Conservation (phyloP, 2,888 invertebrate genomes). For the Carpatolechia fugitivella region DNA sequence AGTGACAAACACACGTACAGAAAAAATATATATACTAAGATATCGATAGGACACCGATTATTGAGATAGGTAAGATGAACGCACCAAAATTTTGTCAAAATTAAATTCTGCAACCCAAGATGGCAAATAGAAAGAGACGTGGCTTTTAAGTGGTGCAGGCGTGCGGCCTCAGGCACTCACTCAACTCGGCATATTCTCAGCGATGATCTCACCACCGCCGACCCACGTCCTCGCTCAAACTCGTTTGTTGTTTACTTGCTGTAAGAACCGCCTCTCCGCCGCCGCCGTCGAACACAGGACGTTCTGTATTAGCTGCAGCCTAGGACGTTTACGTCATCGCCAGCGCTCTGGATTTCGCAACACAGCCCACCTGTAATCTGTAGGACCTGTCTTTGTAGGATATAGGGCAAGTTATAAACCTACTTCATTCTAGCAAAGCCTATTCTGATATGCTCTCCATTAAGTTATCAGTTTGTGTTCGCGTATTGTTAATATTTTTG, state of each 20-base stretch:
- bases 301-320: constrained; percentile 41
- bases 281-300: constrained; percentile 60
- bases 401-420: neutral
- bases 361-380: constrained; percentile 2
- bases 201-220: constrained; percentile 68
- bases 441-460: no score
- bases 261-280: constrained; percentile 40
- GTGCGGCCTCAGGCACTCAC: constrained; percentile 57
- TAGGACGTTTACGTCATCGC: constrained; percentile 57
- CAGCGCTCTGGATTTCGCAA: constrained; percentile 9
- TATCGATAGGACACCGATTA: no score
- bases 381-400: constrained; percentile 7
- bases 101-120: neutral
- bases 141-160: constrained; percentile 67
- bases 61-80: no score
- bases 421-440: neutral
- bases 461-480: no score
- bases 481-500: no score
- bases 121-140: constrained; percentile 28
- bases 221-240: constrained; percentile 76
- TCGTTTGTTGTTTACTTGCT: constrained; percentile 74
- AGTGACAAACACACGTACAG: no score
- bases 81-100: no score
- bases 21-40: no score
- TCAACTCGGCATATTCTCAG: constrained; percentile 49